phyloP scores from a whole-genome alignment of 1,140 invertebrate genomes.

The Monomorium pharaonis region DNA sequence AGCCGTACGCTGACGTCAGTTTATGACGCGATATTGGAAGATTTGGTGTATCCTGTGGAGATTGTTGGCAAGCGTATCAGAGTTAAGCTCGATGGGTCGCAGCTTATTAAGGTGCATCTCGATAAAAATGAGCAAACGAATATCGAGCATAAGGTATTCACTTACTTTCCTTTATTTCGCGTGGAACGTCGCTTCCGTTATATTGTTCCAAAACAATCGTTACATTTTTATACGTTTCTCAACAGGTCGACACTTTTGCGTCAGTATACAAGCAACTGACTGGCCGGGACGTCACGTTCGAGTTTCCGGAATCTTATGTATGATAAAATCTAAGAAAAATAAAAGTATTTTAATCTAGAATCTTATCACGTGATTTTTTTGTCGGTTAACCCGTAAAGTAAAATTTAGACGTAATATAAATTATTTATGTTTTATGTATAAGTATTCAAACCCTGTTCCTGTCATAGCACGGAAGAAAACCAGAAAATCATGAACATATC shows the following conservation, averaged over 20 bases:
- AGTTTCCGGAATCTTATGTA: conserved; percentile 99
- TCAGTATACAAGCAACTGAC: conserved; percentile 99
- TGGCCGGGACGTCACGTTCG: conserved; percentile 99
- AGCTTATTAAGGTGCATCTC: conserved; percentile 99
- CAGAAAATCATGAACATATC: too few relatives aligned
- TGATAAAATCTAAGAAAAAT: conserved; percentile 88
- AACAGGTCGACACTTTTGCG: conserved; percentile 98
- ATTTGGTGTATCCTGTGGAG: conserved; percentile 99
- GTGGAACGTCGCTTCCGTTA: not conserved
- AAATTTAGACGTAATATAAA: too few relatives aligned
- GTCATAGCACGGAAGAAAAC: too few relatives aligned
- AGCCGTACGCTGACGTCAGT: conserved; percentile 98
- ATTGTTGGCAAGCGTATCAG: conserved; percentile 99
- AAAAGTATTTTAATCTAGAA: conserved; percentile 71
- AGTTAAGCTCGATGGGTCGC: conserved; percentile 97
- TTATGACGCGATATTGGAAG: conserved; percentile 98
- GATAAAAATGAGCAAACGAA: conserved; percentile 99
- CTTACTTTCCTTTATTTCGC: not conserved
- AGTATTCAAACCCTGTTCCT: too few relatives aligned
- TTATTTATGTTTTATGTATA: too few relatives aligned
- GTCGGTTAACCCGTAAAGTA: too few relatives aligned
- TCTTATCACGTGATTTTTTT: not conserved
- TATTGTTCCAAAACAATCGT: not conserved
- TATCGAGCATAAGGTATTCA: conserved; percentile 98
- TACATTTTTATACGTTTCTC: conserved; percentile 76